Base-by-base conservation (phyloP, 2,888 invertebrate genomes). In the Amiota mariae region DNA sequence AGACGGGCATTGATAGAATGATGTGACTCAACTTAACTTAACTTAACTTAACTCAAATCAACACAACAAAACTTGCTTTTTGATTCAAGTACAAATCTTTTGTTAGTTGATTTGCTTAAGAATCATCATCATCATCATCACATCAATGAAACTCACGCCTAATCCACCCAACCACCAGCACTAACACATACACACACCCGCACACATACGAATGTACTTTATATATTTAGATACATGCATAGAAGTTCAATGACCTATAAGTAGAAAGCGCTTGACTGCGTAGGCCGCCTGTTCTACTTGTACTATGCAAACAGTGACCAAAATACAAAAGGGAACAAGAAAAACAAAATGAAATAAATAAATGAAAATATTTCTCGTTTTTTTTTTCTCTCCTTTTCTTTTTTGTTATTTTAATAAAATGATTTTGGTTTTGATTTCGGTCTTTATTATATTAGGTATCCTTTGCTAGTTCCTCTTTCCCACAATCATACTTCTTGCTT, bases 341-440 rank as follows among this genome's bases (percentile, higher is more conserved):
- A 18, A 18, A 54, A 54, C 12, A 54, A 54, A n/a, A n/a, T 8
- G 8, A 54, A 57, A 18, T 18, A 18, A 57, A 57, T 57, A 15
- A 15, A 18, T 36, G 6, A 36, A 79, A 82, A 79, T 81, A 81
- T 82, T 36, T 36, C 6, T 24, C 3, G 1, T 24, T 24, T 24
- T 24, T 1, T 24, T 6, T 36, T 36, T 36, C 36, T 0, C 8
- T 36, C 6, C 6, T 36, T 36, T 36, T 36, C 6, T 79, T 82
- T 59, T 15, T 77, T 82, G 81, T 78, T 84, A 81, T 82, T 82
- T 85, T 78, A 82, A 85, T 82, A 85, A 85, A 82, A 84, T 79
- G 79, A 78, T 74, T 74, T 36, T 36, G 36, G 11, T 81, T 78
- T 81, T 85, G 82, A 85, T 82, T 82, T 82, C 78, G 75, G 76